Conservation (phyloP, 2,888 invertebrate genomes). For the Leucophora obtusa region DNA sequence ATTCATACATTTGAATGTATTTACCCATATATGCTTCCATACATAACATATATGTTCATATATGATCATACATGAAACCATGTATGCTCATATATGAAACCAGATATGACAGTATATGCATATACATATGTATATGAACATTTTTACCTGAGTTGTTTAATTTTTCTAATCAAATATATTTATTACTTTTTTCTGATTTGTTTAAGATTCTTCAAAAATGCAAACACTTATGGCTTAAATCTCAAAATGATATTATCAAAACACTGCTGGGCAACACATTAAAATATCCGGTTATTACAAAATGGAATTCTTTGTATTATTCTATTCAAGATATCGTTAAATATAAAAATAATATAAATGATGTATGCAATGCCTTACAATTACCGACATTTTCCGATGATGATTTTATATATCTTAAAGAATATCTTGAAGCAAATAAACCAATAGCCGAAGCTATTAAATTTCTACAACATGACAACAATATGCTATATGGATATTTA, state of each 20-base stretch:
- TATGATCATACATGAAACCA: no score
- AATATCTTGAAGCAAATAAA: neutral
- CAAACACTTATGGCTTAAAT: neutral
- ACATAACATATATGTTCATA: no score
- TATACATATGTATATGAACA: no score
- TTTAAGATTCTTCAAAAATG: neutral
- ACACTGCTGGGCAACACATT: neutral
- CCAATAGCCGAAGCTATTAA: neutral
- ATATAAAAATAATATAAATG: conserved; percentile 6
- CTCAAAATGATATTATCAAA: neutral
- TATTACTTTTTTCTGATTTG: neutral
- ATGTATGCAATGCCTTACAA: neutral
- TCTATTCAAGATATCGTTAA: neutral
- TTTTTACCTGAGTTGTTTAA: no score
- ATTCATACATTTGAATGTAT: no score
- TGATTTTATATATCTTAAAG: neutral
- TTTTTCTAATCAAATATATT: neutral
- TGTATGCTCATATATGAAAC: no score
- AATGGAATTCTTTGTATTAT: conserved; percentile 1
- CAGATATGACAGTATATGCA: no score
- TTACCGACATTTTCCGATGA: neutral
- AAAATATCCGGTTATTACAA: neutral
- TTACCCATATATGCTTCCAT: no score
- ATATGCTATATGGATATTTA: conserved; percentile 2
- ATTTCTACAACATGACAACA: neutral